phyloP scores from a whole-genome alignment of 2,797 vertebrate species.

The Chrysocyon brachyurus region DNA sequence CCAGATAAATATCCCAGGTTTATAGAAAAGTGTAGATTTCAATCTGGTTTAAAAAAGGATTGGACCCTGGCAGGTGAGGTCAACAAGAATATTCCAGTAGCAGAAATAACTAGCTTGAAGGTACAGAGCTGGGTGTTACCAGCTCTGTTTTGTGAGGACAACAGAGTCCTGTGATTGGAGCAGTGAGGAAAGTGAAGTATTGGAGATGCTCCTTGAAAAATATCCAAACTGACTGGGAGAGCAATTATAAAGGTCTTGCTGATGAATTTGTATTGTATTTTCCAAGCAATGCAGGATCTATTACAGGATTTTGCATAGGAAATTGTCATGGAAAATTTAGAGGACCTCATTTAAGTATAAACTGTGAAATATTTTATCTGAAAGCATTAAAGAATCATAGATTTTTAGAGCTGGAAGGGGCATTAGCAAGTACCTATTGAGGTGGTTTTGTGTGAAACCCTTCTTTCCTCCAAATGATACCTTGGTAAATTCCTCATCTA shows the following conservation, averaged over 20 bases:
- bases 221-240: background rate
- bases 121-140: background rate
- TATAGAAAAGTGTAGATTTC: background rate
- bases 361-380: background rate
- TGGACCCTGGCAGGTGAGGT: background rate
- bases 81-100: background rate
- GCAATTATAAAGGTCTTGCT: background rate
- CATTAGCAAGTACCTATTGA: background rate
- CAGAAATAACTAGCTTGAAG: background rate
- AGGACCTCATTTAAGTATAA: slow-evolving; percentile 42
- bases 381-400: background rate
- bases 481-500: background rate
- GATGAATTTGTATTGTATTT: background rate
- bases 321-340: background rate
- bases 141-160: background rate
- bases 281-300: background rate
- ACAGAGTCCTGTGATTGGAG: background rate
- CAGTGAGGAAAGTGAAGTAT: background rate
- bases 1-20: background rate
- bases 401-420: background rate
- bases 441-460: background rate
- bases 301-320: background rate
- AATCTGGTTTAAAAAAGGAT: slow-evolving; percentile 35
- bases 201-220: background rate
- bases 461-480: background rate